These are phyloP conservation scores for Callimorpha dominula DNA, from an alignment of 2,888 invertebrate genomes.

Conservation along the genomic window DNA sequence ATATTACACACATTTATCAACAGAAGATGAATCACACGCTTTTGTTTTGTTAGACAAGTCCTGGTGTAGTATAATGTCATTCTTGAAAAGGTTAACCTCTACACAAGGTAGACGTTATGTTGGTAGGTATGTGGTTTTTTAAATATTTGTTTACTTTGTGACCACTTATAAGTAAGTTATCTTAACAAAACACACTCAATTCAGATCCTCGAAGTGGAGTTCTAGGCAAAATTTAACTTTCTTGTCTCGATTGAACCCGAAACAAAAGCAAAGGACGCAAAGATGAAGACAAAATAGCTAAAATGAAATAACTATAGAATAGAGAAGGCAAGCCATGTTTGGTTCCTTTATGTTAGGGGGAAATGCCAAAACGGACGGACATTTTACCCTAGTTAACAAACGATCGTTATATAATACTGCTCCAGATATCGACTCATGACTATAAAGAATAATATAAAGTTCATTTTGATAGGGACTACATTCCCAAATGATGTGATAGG, in stretches of 20 bases:
- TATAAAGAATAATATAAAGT: not conserved
- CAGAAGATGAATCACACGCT: constrained; percentile 28
- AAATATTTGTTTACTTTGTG: not conserved
- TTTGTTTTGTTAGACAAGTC: constrained; percentile 12
- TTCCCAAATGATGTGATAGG: not conserved
- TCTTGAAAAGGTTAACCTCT: constrained; percentile 12
- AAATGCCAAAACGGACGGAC: not conserved
- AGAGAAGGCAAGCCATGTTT: too few relatives aligned
- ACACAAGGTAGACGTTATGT: not conserved
- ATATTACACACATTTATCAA: constrained; percentile 21
- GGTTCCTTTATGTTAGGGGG: not conserved
- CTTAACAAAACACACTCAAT: too few relatives aligned
- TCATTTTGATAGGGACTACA: not conserved
- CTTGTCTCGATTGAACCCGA: not conserved
- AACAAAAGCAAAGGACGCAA: not conserved
- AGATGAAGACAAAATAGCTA: not conserved
- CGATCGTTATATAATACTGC: not conserved
- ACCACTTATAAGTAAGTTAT: too few relatives aligned
- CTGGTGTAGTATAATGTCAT: not conserved
- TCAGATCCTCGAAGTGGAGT: not conserved
- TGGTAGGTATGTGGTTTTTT: not conserved
- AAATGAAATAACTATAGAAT: too few relatives aligned
- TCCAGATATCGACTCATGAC: not conserved
- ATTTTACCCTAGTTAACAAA: not conserved
- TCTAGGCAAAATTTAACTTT: not conserved